These are phyloP conservation scores for Argopecten irradians DNA, from an alignment of 1,140 invertebrate species.

Conservation along the genomic window DNA sequence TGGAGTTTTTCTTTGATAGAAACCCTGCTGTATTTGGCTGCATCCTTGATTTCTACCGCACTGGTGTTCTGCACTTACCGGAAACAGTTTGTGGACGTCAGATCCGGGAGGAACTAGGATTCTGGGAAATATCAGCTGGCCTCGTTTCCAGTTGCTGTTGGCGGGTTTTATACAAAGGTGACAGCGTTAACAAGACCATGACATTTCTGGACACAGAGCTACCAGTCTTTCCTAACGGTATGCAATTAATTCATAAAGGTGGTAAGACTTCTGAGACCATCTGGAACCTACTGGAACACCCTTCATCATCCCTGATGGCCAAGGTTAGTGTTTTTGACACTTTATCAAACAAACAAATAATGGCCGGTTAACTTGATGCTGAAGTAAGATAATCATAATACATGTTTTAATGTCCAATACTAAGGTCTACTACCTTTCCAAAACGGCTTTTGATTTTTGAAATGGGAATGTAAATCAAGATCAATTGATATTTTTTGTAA, in stretches of 20 bases:
- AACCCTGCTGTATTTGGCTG: neutral
- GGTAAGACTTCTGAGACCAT: neutral
- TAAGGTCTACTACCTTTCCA: too few relatives aligned
- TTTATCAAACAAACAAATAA: too few relatives aligned
- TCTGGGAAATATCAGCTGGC: constrained; percentile 1
- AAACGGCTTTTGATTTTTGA: too few relatives aligned
- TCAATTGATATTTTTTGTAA: too few relatives aligned
- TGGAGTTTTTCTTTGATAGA: neutral
- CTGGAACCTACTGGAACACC: neutral
- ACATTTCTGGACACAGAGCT: neutral
- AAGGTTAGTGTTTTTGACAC: too few relatives aligned
- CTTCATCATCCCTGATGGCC: neutral
- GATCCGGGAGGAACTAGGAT: neutral
- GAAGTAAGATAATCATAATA: too few relatives aligned
- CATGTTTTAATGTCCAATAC: too few relatives aligned
- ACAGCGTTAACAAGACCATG: neutral
- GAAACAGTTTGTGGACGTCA: constrained; percentile 6
- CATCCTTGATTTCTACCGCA: neutral
- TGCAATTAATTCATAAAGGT: neutral
- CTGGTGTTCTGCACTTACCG: neutral
- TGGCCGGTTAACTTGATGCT: too few relatives aligned
- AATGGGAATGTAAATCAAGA: too few relatives aligned
- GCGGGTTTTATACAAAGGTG: neutral
- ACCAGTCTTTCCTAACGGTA: neutral
- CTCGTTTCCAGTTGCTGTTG: constrained; percentile 8